Base-by-base conservation (phyloP, 2,888 invertebrate genomes). In the Drosophila putrida region DNA sequence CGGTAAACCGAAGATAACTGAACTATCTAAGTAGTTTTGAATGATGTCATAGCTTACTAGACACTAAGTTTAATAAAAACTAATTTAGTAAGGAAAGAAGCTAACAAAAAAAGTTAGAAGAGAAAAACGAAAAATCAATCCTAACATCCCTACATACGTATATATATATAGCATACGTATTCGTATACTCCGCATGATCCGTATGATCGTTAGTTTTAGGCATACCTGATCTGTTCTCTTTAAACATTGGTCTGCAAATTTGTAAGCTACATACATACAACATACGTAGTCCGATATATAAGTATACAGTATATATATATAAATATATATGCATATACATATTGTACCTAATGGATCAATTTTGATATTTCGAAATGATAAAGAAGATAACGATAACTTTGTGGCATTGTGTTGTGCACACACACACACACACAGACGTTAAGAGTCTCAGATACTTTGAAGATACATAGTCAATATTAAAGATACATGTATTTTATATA, bases 201-300 rank as follows among this genome's bases (percentile, higher is more conserved):
- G 15, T 13, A 11, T 13, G 46, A 28, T 49, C 31, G 13, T 25
- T 43, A 11, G 6, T 13, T 4, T 41, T 41, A 41, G 27, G 33
- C 43, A 15, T 50, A 49, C 39, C 54, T 61, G 38, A 33, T 9
- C 49, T 35, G 25, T 55, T 73, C 39, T 31, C 20, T 27, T 41
- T 35, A 33, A 25, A 10, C 11, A 38, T 36, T 39, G 33, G n/a
- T 57, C 55, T 72, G 46, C 15, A 33, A 57, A 61, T 41, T 69
- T 43, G 51, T 58, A 50, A 70, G 50, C 63, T 70, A 78, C 74
- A 74, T 70, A 74, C 57, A 49, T 49, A 59, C 46, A 38, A 49
- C 55, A 62, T 33, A 44, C 50, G 31, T 59, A 33, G 31, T 31
- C 39, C 58, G 49, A 49, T 31, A 39, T 31, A 58, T 28, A 54